phyloP scores from a whole-genome alignment of 2,797 vertebrate species.

The Alcedo quadribrachys region DNA sequence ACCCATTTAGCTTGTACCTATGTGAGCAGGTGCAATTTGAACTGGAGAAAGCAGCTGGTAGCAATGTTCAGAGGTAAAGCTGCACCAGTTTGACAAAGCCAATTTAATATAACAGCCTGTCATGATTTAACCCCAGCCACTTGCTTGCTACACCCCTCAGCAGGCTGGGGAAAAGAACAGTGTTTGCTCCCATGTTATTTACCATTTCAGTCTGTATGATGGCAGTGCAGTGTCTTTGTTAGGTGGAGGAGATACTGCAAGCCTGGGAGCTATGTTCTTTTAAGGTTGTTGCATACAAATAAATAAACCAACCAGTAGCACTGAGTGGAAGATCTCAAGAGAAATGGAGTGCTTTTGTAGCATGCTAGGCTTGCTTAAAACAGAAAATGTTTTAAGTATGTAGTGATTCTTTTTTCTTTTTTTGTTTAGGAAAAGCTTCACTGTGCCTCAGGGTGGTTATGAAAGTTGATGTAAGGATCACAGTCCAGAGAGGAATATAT shows the following conservation, averaged over 20 bases:
- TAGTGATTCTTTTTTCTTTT: background rate
- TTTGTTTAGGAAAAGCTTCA: background rate
- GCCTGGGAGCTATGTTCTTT: background rate
- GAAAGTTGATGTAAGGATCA: background rate
- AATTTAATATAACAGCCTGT: background rate
- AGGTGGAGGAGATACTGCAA: background rate
- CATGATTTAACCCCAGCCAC: rapidly evolving
- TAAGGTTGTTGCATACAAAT: background rate
- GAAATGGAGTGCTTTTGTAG: background rate
- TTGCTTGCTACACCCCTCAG: background rate
- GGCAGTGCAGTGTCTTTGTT: background rate
- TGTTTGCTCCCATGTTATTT: background rate
- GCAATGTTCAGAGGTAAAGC: background rate
- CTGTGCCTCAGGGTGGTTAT: background rate
- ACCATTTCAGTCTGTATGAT: background rate
- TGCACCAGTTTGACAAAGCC: background rate
- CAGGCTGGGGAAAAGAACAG: background rate
- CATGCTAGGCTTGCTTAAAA: background rate
- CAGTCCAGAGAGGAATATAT: background rate
- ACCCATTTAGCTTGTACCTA: background rate
- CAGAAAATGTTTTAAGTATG: background rate
- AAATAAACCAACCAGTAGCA: background rate
- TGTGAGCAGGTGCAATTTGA: background rate
- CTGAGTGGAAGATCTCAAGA: background rate
- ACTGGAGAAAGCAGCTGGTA: background rate